Percentiles rank a stretch among this genome's conserved stretches.
These are phyloP conservation scores for Sicus ferrugineus DNA, from an alignment of 2,888 invertebrate species.

Conservation along the genomic window DNA sequence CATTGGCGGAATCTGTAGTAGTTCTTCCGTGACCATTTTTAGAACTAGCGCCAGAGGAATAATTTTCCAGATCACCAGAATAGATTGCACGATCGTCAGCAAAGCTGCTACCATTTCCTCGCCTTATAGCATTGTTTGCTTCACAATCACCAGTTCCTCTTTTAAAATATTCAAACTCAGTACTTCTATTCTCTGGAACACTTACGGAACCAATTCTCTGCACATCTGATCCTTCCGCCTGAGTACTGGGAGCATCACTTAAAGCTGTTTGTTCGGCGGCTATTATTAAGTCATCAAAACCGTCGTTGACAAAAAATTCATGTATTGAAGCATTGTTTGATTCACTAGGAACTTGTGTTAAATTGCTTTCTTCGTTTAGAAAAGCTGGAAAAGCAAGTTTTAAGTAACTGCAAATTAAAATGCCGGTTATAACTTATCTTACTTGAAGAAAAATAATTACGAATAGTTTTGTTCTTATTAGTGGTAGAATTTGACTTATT, in stretches of 20 bases:
- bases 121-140: not conserved
- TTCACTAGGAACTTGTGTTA: slow-evolving; percentile 26
- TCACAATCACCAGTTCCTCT: slow-evolving; percentile 42
- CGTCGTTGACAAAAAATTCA: slow-evolving; percentile 58
- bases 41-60: not conserved
- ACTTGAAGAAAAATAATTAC: slow-evolving; percentile 38
- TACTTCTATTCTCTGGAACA: slow-evolving; percentile 48
- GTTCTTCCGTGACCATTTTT: not conserved
- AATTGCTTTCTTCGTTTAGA: slow-evolving; percentile 2
- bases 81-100: slow-evolving; percentile 23
- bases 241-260: not conserved
- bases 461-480: slow-evolving; percentile 1
- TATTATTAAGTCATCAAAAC: slow-evolving; percentile 52
- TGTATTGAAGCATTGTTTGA: slow-evolving; percentile 40
- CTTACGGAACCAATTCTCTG: slow-evolving; percentile 15
- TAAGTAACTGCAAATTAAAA: not conserved
- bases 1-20: not conserved
- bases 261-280: slow-evolving; percentile 37
- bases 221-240: not conserved
- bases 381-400: not conserved
- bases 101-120: slow-evolving; percentile 29
- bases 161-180: slow-evolving; percentile 44
- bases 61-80: slow-evolving; percentile 41
- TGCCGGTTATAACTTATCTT: slow-evolving; percentile 46
- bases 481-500: not conserved